Conservation (phyloP, 2,113 vertebrate species). For the Rana temporaria region DNA sequence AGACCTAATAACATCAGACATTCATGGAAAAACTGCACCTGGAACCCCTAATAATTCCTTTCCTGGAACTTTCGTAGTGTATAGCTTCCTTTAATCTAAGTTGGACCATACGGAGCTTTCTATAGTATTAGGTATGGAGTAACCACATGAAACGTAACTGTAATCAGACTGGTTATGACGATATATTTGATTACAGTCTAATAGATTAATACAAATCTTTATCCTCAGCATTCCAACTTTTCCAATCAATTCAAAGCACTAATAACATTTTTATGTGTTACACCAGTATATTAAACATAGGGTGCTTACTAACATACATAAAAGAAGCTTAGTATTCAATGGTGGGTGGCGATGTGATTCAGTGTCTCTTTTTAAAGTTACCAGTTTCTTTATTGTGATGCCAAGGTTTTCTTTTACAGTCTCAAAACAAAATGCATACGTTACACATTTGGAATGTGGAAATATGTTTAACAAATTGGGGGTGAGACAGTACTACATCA, state of each 20-base stretch:
- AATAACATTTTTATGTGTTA: conserved; percentile 3
- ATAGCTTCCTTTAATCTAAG: neutral
- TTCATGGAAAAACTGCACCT: neutral
- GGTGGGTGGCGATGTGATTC: neutral
- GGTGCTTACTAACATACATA: neutral
- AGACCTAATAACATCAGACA: conserved; percentile 6
- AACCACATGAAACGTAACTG: conserved; percentile 11
- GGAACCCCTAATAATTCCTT: conserved; percentile 14
- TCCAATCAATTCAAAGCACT: conserved; percentile 3
- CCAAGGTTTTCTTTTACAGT: neutral
- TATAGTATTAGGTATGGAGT: neutral
- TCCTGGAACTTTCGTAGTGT: conserved; percentile 1
- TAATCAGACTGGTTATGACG: conserved; percentile 28
- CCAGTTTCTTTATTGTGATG: neutral
- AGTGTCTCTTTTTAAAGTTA: neutral
- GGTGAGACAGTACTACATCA: no score
- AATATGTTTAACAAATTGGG: no score
- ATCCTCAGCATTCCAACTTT: neutral
- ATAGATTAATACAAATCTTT: conserved; percentile 1
- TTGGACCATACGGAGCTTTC: conserved; percentile 2
- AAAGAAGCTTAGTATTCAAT: neutral
- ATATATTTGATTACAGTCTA: conserved; percentile 24
- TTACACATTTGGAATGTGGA: no score
- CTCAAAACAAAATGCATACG: neutral
- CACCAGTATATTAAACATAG: neutral